Conservation (phyloP, 2,888 invertebrate genomes). For the Lordiphosa fenestrarum region DNA sequence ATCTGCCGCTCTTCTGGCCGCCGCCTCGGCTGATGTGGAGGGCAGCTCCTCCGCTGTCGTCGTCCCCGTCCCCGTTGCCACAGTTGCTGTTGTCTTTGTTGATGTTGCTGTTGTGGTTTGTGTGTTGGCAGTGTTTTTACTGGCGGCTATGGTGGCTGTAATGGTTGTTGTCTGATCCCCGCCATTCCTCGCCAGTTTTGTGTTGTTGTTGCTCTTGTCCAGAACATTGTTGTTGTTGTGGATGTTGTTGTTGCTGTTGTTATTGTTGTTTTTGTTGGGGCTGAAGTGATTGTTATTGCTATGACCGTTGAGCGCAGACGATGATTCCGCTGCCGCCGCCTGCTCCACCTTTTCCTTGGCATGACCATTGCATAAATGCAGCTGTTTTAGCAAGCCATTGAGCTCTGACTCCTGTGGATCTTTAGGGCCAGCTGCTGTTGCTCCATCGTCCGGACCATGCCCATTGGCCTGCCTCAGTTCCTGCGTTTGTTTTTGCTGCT, state of each 20-base stretch:
- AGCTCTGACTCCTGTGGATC: slow-evolving; percentile 16
- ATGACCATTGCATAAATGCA: slow-evolving; percentile 57
- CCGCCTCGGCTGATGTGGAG: slow-evolving; percentile 9
- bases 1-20: not conserved
- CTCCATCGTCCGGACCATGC: slow-evolving; percentile 14
- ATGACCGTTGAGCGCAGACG: slow-evolving; percentile 45
- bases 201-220: slow-evolving; percentile 37
- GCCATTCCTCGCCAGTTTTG: slow-evolving; percentile 12
- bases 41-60: slow-evolving; percentile 6
- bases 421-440: slow-evolving; percentile 11
- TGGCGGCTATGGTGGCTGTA: slow-evolving; percentile 38
- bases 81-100: slow-evolving; percentile 19
- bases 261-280: slow-evolving; percentile 55
- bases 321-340: not conserved
- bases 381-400: slow-evolving; percentile 41
- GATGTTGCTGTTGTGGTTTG: slow-evolving; percentile 34
- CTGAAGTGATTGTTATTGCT: slow-evolving; percentile 37
- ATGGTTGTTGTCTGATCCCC: slow-evolving; percentile 10
- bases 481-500: slow-evolving; percentile 5
- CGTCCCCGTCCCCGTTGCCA: slow-evolving; percentile 15
- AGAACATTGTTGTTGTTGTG: slow-evolving; percentile 24
- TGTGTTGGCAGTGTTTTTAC: slow-evolving; percentile 62
- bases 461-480: slow-evolving; percentile 38
- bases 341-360: slow-evolving; percentile 20
- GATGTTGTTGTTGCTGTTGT: slow-evolving; percentile 35